A percentile compares a stretch with the other conserved stretches of the same genome.
Evolutionary conservation across 1,140 invertebrate genomes (phyloP).

Genomic region (Atta colombica): DNA sequence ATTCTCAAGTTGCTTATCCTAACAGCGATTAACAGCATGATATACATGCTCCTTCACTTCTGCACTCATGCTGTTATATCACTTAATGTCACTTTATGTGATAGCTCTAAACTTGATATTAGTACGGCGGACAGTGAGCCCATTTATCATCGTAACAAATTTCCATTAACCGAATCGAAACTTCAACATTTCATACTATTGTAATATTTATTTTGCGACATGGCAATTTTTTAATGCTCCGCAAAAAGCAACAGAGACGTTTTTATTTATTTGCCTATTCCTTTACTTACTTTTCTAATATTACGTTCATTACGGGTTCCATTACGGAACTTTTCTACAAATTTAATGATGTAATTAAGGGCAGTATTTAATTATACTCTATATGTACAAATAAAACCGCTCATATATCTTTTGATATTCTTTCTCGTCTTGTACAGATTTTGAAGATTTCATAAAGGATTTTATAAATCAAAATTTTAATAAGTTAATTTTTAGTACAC

Average conservation of each 20-base stretch:
- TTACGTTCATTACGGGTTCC: not conserved
- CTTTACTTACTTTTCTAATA: not conserved
- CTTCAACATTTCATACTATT: not conserved
- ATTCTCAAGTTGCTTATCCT: constrained; percentile 42
- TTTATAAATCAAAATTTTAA: not conserved
- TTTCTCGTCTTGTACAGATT: not conserved
- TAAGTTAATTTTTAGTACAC: no score
- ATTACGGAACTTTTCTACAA: not conserved
- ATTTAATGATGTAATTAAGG: not conserved
- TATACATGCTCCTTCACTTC: constrained; percentile 54
- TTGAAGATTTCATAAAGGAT: not conserved
- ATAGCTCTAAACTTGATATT: constrained; percentile 56
- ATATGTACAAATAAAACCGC: not conserved
- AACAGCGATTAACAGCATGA: constrained; percentile 51
- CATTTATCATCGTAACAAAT: constrained; percentile 55
- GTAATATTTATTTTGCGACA: constrained; percentile 1
- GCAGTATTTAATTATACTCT: not conserved
- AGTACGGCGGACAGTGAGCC: constrained; percentile 25
- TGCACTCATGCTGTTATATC: constrained; percentile 41
- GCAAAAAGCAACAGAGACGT: no score
- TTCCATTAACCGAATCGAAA: constrained; percentile 43
- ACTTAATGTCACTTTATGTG: constrained; percentile 48
- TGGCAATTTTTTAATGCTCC: not conserved
- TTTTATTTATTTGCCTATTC: not conserved
- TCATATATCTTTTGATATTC: not conserved